Percentiles rank a stretch among this genome's conserved stretches.
Conservation (phyloP, 2,797 vertebrate species). For the Acanthis flammea region DNA sequence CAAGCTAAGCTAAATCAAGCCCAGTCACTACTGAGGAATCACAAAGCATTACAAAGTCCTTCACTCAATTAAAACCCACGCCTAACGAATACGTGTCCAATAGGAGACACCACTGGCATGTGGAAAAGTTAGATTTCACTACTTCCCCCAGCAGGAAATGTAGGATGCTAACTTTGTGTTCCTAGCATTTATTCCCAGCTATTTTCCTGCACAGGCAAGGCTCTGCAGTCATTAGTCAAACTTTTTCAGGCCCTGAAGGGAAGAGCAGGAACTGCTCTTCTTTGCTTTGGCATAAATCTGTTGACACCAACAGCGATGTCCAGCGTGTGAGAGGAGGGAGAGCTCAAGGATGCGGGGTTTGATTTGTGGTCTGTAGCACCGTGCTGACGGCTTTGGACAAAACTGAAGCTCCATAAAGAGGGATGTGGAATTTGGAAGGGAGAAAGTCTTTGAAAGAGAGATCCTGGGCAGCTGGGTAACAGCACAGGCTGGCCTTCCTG, state of each 20-base stretch:
- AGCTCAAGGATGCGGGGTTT: constrained; percentile 28
- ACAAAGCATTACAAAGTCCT: neutral
- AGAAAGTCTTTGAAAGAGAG: neutral
- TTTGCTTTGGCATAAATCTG: constrained; percentile 10
- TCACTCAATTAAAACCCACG: rapidly evolving
- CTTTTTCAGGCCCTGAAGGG: neutral
- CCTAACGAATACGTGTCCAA: neutral
- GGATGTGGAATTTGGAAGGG: rapidly evolving
- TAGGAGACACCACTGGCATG: neutral
- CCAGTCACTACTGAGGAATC: neutral
- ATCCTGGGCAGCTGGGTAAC: neutral
- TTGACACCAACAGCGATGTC: neutral
- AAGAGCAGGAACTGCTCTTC: neutral
- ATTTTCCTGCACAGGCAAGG: neutral
- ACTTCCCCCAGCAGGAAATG: neutral
- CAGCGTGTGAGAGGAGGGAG: neutral
- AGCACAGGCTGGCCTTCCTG: neutral
- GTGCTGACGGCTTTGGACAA: neutral
- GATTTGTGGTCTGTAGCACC: neutral
- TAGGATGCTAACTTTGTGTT: neutral
- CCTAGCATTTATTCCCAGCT: neutral
- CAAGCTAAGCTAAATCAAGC: neutral
- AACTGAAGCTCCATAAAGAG: neutral
- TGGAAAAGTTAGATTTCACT: neutral
- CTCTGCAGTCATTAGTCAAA: constrained; percentile 23